These are phyloP conservation scores for Andrena fulva DNA, from an alignment of 2,888 invertebrate species.

Conservation along the genomic window DNA sequence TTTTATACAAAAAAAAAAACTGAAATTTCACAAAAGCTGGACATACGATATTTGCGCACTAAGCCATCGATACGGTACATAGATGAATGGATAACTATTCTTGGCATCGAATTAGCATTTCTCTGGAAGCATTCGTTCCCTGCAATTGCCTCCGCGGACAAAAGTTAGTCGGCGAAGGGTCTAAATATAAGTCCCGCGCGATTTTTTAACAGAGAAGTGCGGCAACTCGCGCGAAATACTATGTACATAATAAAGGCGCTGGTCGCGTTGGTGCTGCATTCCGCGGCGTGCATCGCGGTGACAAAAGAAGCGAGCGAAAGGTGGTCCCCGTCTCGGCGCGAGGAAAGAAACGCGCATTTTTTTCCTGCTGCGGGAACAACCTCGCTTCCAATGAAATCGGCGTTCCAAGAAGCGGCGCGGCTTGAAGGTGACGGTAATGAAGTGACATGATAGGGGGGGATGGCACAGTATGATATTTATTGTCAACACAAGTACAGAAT, in stretches of 20 bases:
- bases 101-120: too few relatives aligned
- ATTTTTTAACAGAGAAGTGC: not conserved
- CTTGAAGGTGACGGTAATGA: conserved; percentile 54
- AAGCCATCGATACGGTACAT: too few relatives aligned
- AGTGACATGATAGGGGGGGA: conserved; percentile 60
- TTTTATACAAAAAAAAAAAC: too few relatives aligned
- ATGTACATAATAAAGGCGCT: too few relatives aligned
- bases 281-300: too few relatives aligned
- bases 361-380: not conserved
- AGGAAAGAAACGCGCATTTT: not conserved
- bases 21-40: too few relatives aligned
- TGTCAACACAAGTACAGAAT: conserved; percentile 66
- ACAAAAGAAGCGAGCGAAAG: too few relatives aligned
- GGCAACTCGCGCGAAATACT: not conserved
- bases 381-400: conserved; percentile 11
- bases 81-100: too few relatives aligned
- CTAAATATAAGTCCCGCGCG: conserved; percentile 1
- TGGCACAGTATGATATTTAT: conserved; percentile 69
- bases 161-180: not conserved
- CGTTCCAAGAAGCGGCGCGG: conserved; percentile 1
- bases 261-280: too few relatives aligned
- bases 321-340: too few relatives aligned
- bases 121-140: not conserved
- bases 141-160: not conserved
- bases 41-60: too few relatives aligned